These are phyloP conservation scores for Harpegnathos saltator DNA, from an alignment of 1,140 invertebrate genomes.

Conservation along the genomic window DNA sequence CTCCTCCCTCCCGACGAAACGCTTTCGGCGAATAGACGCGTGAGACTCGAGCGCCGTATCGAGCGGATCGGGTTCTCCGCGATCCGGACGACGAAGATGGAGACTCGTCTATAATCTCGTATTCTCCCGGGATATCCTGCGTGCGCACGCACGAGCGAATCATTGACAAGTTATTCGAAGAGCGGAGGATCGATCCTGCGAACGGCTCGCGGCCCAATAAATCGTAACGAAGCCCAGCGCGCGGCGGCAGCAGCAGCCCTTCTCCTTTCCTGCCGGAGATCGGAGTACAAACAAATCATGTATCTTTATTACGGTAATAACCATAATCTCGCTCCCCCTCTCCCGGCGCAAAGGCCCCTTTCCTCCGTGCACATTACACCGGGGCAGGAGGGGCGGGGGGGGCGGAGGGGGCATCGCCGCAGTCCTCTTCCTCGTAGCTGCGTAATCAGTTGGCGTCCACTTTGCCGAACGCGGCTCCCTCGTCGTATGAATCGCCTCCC, in stretches of 20 bases:
- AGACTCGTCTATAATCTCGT: slow-evolving; percentile 1
- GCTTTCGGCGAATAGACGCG: slow-evolving; percentile 32
- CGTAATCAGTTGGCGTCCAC: slow-evolving; percentile 70
- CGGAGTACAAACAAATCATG: slow-evolving; percentile 77
- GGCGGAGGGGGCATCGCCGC: no score
- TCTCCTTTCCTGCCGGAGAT: slow-evolving; percentile 30
- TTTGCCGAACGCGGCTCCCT: slow-evolving; percentile 58
- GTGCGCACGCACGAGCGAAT: no score
- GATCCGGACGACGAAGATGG: not conserved
- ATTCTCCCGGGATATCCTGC: not conserved
- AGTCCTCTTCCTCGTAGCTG: slow-evolving; percentile 66
- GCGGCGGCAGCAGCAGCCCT: slow-evolving; percentile 4
- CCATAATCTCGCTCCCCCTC: slow-evolving; percentile 74
- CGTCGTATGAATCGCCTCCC: slow-evolving; percentile 65
- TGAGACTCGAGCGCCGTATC: no score
- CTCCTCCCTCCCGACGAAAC: slow-evolving; percentile 20
- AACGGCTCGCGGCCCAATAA: slow-evolving; percentile 63
- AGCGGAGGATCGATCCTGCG: not conserved
- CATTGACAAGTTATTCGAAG: slow-evolving; percentile 29
- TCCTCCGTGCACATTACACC: slow-evolving; percentile 54
- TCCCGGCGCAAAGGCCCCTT: slow-evolving; percentile 40
- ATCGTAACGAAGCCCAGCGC: slow-evolving; percentile 59
- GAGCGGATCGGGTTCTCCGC: slow-evolving; percentile 31
- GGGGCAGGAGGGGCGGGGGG: no score
- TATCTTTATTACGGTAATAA: slow-evolving; percentile 80